Percentiles rank a stretch among this genome's conserved stretches.
phyloP scores from a whole-genome alignment of 2,888 invertebrate species.

The Caenorhabditis parvicauda region DNA sequence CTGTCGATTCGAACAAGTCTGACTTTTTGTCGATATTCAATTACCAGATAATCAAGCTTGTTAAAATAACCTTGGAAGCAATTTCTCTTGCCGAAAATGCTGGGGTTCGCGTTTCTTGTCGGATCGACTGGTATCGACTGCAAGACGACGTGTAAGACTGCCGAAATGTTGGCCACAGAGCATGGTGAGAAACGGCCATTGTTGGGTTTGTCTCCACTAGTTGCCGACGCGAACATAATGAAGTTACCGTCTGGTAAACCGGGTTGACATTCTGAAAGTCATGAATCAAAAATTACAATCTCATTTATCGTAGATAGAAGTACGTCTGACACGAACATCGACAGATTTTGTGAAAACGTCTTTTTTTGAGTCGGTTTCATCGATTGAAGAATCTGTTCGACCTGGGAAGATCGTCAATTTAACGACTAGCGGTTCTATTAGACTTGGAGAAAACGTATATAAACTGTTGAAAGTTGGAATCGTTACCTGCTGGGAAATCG shows the following conservation, averaged over 20 bases:
- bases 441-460: neutral
- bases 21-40: too few relatives aligned
- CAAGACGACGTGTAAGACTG: conserved; percentile 55
- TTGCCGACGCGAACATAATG: conserved; percentile 96
- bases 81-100: conserved; percentile 77
- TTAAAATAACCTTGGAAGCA: conserved; percentile 76
- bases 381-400: too few relatives aligned
- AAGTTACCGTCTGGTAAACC: conserved; percentile 90
- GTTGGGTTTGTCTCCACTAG: conserved; percentile 93
- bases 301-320: too few relatives aligned
- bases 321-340: too few relatives aligned
- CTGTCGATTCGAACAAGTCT: too few relatives aligned
- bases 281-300: neutral
- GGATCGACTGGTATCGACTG: conserved; percentile 53
- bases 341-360: too few relatives aligned
- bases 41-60: too few relatives aligned
- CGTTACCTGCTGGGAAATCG: conserved; percentile 51
- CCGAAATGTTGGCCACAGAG: conserved; percentile 48
- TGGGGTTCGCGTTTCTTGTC: conserved; percentile 34
- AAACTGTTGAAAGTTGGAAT: conserved; percentile 5
- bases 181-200: conserved; percentile 81
- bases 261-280: conserved; percentile 74
- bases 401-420: too few relatives aligned
- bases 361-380: neutral
- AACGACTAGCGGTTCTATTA: too few relatives aligned